A percentile compares a stretch with the other conserved stretches of the same genome.
phyloP scores from a whole-genome alignment of 2,797 vertebrate species.

The Basileuterus tristriatus region DNA sequence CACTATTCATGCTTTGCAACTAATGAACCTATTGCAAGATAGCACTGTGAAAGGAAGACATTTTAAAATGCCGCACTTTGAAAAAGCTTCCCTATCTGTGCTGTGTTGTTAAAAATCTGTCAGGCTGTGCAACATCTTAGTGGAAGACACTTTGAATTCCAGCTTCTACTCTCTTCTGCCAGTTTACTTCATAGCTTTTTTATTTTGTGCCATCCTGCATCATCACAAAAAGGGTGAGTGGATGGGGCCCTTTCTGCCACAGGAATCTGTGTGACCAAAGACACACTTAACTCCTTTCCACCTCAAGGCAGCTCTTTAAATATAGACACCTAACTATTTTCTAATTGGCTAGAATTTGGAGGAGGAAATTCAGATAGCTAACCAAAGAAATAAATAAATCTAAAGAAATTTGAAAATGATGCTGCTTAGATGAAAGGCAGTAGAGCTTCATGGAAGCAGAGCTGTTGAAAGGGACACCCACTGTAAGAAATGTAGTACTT shows the following conservation, averaged over 20 bases:
- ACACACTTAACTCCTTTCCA: neutral
- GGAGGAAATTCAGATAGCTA: neutral
- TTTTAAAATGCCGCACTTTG: neutral
- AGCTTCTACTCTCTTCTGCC: neutral
- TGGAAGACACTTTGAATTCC: neutral
- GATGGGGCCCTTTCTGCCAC: neutral
- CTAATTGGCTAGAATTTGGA: neutral
- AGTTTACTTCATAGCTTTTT: neutral
- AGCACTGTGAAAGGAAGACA: neutral
- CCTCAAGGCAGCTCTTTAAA: neutral
- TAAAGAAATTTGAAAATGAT: neutral
- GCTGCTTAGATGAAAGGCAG: neutral
- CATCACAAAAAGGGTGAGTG: neutral
- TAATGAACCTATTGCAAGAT: slow-evolving; percentile 14
- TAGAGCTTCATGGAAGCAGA: neutral
- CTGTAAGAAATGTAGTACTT: neutral
- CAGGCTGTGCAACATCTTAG: neutral
- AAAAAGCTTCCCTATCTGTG: neutral
- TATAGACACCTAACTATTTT: neutral
- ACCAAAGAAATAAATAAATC: neutral
- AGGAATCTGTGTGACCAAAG: neutral
- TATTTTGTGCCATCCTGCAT: neutral
- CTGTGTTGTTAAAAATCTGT: neutral
- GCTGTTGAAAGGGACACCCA: neutral
- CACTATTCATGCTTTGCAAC: neutral